Base-by-base conservation (phyloP, 2,888 invertebrate genomes). In the Arctia plantaginis region DNA sequence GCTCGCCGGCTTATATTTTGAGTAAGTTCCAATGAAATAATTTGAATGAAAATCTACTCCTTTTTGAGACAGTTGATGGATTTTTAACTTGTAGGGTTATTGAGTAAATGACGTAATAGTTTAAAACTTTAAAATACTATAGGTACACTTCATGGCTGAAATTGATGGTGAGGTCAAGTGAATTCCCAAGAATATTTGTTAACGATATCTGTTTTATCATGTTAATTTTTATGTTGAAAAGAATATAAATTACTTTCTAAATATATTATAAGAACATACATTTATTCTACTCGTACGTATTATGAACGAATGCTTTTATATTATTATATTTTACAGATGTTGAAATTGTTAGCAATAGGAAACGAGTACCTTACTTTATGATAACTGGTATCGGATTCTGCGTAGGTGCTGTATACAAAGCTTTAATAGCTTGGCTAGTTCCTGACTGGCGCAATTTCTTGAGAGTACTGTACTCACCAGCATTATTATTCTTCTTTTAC, bases 371-470 rank as follows among this genome's bases (percentile, higher is more conserved):
- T 7, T 94, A 88, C 76, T 89, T 88, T 66, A 87, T 90, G 68
- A 20, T 93, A 3, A 87, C 90, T 41, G 80, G 81, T 10, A 80
- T 92, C 2, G 94, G 94, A 0, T 93, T 89, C 69, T 69, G 81
- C 0, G 44, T 91, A 0, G 94, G 94, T 0, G 87, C 90, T 0
- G 20, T 91, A 0, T 7, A 88, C 2, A 79, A 90, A 3, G 86
- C 93, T 0, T n/a, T 91, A 0, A 70, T 87, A 7, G 93, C 93
- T 0, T 94, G 91, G 91, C 74, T 88, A 75, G 93, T 96, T 1
- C 96, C 96, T 62, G 96, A 97, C 85, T 98, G 98, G 98, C 96
- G 97, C 85, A 93, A 94, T 78, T 93, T 97, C 39, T 93, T 98
- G 23, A 93, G 97, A 79, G 96, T 97, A 2, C 92, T 97, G 20